Evolutionary conservation across 2,797 vertebrate genomes (phyloP), one percentile per base, ranked within the genome.

Genomic region (Natrix natrix): DNA sequence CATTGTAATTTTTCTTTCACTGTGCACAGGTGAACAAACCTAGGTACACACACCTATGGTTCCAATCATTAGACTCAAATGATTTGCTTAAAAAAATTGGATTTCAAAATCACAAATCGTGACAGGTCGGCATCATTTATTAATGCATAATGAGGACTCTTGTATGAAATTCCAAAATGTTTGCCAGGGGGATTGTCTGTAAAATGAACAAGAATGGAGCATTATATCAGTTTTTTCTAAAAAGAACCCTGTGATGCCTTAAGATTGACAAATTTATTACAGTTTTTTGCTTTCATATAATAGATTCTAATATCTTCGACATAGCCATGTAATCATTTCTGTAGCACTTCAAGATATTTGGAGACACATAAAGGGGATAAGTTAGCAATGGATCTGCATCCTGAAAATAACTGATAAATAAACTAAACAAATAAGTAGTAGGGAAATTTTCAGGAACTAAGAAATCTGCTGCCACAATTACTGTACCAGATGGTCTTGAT

Each of bases 341-440:
- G 12, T 48, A n/a, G n/a, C 3, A 56, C 37, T 87, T 28, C 59
- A 61, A 7, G 66, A 59, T 60, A 57, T 56, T 17, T 89, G 66
- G 26, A n/a, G 2, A 52, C 92, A 93, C 91, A 74, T 87, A 52
- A 78, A 7, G 1, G 20, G 56, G 54, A 60, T 7, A 91, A 86
- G 89, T 0, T 78, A 55, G n/a, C 86, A 91, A 92, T 87, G 43
- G 90, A n/a, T 28, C n/a, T 55, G 3, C 95, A 43, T 78, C 22
- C 83, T 94, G 32, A 37, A 93, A 61, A 86, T 87, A 59, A 54
- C 90, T 48, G 0, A 0, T 13, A 20, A 11, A 63, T 74, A 59
- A 48, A 26, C 48, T 55, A 90, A 37, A 86, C 87, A 92, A 93
- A 90, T 22, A 86, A 16, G 54, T 87, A 17, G 16, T 16, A 52